Conservation (phyloP, 2,797 vertebrate genomes). For the Parauchenoglanis punctatus region DNA sequence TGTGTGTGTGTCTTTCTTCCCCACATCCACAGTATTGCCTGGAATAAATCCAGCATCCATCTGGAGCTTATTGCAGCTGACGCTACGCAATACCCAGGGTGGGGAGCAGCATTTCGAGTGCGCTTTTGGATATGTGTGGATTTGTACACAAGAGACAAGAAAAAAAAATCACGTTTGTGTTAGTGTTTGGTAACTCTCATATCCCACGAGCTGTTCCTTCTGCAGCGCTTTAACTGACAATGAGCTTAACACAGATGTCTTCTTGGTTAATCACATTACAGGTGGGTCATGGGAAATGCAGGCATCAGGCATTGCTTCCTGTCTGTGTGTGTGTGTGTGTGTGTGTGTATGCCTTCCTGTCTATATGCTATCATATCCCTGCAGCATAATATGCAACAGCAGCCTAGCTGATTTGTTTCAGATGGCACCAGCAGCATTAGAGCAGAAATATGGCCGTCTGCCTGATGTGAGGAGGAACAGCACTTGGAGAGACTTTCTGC, state of each 20-base stretch:
- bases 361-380: conserved; percentile 47
- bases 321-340: conserved; percentile 13
- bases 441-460: conserved; percentile 61
- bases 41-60: conserved; percentile 76
- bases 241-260: conserved; percentile 25
- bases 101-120: conserved; percentile 58
- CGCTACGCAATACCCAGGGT: conserved; percentile 72
- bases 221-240: conserved; percentile 19
- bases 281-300: conserved; percentile 54
- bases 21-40: conserved; percentile 77
- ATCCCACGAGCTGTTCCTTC: conserved; percentile 8
- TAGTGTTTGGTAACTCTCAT: neutral
- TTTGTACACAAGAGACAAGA: conserved; percentile 3
- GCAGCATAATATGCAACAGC: conserved; percentile 54
- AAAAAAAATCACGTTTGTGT: conserved; percentile 8
- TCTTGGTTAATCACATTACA: conserved; percentile 45
- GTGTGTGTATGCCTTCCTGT: conserved; percentile 31
- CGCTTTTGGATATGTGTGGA: conserved; percentile 55
- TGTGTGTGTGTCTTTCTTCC: conserved; percentile 70
- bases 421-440: conserved; percentile 58
- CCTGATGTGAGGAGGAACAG: conserved; percentile 66
- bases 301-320: conserved; percentile 43
- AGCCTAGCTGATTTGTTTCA: conserved; percentile 60
- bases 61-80: conserved; percentile 83
- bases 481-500: conserved; percentile 63